Conservation (phyloP, 2,888 invertebrate genomes). For the Machimus atricapillus region DNA sequence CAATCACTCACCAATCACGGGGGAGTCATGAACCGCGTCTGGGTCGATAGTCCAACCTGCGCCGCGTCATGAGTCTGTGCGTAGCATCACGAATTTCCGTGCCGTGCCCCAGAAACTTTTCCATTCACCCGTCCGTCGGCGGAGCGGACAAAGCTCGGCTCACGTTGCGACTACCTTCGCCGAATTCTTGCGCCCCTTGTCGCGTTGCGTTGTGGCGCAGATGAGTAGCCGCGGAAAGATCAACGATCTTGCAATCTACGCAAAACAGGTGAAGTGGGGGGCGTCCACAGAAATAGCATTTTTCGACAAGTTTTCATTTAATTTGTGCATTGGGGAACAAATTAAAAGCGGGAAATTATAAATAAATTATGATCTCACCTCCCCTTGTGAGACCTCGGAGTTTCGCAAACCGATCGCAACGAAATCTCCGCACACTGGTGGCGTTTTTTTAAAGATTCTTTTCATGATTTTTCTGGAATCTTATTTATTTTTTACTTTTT, state of each 20-base stretch:
- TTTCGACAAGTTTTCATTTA: neutral
- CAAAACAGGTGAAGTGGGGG: neutral
- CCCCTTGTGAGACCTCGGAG: neutral
- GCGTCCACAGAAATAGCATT: neutral
- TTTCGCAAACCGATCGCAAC: neutral
- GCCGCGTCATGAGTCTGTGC: neutral
- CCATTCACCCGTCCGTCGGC: neutral
- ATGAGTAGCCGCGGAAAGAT: neutral
- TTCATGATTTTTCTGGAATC: neutral
- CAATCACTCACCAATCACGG: neutral
- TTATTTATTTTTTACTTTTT: neutral
- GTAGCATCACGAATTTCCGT: neutral
- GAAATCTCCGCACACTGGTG: neutral
- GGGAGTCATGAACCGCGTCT: neutral
- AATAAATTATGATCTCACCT: conserved; percentile 37
- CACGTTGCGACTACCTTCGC: neutral
- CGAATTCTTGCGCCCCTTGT: neutral
- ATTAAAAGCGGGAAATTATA: neutral
- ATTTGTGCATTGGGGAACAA: conserved; percentile 1
- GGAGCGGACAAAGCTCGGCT: neutral
- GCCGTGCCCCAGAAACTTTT: neutral
- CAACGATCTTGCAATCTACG: neutral
- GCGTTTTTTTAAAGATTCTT: neutral
- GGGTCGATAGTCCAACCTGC: neutral
- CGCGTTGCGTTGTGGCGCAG: neutral